Conservation (phyloP, 2,888 invertebrate species). For the Margaritifera margaritifera region DNA sequence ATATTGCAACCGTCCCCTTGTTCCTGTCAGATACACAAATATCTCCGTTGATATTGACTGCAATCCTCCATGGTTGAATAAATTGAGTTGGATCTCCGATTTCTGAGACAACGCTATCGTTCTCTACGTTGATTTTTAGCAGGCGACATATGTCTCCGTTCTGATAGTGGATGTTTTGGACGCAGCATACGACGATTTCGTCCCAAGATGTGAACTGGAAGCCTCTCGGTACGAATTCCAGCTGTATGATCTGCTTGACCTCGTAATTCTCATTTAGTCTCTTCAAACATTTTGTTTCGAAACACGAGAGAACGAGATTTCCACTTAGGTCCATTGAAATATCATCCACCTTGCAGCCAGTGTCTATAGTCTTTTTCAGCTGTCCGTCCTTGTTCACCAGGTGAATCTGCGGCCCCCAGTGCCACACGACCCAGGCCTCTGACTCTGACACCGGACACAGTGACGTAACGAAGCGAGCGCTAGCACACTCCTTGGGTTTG, state of each 20-base stretch:
- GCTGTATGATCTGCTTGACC: not conserved
- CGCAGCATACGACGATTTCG: slow-evolving; percentile 1
- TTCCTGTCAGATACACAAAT: slow-evolving; percentile 36
- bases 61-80: slow-evolving; percentile 20
- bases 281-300: slow-evolving; percentile 2
- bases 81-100: not conserved
- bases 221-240: slow-evolving; percentile 2
- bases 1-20: slow-evolving; percentile 22
- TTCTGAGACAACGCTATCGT: not conserved
- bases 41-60: slow-evolving; percentile 37
- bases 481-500: not conserved
- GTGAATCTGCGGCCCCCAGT: slow-evolving; percentile 1
- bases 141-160: not conserved
- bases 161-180: slow-evolving; percentile 1
- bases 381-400: not conserved
- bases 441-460: not conserved
- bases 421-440: slow-evolving; percentile 1
- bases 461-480: slow-evolving; percentile 1
- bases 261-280: not conserved
- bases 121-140: not conserved
- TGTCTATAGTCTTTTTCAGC: slow-evolving; percentile 1
- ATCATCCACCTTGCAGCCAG: slow-evolving; percentile 2
- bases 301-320: not conserved
- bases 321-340: not conserved
- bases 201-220: not conserved